phyloP scores from a whole-genome alignment of 2,113 vertebrate genomes.

The Trichomycterus rosablanca region DNA sequence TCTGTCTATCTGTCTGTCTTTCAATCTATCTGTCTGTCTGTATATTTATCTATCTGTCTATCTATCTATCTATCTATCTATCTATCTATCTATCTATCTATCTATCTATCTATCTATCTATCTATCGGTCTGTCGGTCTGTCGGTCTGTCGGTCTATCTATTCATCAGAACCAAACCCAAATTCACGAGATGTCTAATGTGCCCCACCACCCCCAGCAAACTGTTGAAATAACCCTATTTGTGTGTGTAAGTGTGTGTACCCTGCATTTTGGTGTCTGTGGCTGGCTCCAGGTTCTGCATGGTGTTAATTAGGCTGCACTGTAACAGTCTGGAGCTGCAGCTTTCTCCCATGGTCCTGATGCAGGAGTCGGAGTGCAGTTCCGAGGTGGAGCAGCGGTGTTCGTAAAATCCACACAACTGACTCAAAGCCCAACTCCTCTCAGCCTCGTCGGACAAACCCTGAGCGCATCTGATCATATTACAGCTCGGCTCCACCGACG shows the following conservation, averaged over 20 bases:
- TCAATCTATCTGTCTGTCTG: no score
- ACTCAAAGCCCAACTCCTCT: conserved; percentile 79
- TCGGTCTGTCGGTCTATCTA: no score
- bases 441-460: conserved; percentile 60
- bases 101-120: no score
- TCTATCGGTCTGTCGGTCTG: no score
- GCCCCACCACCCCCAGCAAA: no score
- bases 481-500: conserved; percentile 68
- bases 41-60: no score
- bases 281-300: conserved; percentile 70
- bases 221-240: background rate
- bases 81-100: no score
- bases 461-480: conserved; percentile 70
- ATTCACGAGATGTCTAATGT: no score
- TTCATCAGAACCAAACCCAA: no score
- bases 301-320: conserved; percentile 71
- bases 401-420: conserved; percentile 78
- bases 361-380: conserved; percentile 59
- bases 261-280: conserved; percentile 57
- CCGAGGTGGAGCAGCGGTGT: conserved; percentile 61
- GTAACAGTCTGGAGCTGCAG: conserved; percentile 69
- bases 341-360: conserved; percentile 70
- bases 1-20: no score
- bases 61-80: no score
- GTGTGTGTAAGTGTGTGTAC: conserved; percentile 45